Percentiles rank a stretch among this genome's conserved stretches.
These are phyloP conservation scores for Cosmorhoe ocellata DNA, from an alignment of 2,888 invertebrate genomes.

Conservation along the genomic window DNA sequence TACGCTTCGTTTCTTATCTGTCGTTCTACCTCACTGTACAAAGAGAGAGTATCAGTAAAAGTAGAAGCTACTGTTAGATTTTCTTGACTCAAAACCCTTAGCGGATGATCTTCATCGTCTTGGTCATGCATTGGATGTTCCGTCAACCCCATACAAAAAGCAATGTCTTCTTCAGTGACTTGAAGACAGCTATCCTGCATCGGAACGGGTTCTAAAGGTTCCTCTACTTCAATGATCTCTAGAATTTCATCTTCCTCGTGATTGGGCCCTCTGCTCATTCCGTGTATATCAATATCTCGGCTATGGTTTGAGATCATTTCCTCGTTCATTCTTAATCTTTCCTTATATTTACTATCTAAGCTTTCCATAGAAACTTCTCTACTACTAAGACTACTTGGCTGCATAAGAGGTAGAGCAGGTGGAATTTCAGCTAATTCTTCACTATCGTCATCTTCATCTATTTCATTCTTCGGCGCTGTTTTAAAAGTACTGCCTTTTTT, in stretches of 20 bases:
- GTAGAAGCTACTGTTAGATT: conserved; percentile 95
- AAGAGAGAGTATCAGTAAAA: conserved; percentile 88
- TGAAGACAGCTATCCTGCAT: conserved; percentile 94
- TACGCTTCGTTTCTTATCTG: conserved; percentile 84
- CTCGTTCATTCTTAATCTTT: conserved; percentile 85
- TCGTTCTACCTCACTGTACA: conserved; percentile 86
- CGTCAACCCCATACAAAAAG: conserved; percentile 89
- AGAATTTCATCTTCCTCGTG: conserved; percentile 87
- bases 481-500: conserved; percentile 56
- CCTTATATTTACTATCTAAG: conserved; percentile 88
- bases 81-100: conserved; percentile 94
- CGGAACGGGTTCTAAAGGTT: conserved; percentile 91
- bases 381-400: conserved; percentile 87
- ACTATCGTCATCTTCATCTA: conserved; percentile 89
- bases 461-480: conserved; percentile 69
- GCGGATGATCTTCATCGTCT: conserved; percentile 90
- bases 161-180: conserved; percentile 96
- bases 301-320: conserved; percentile 81
- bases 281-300: conserved; percentile 75
- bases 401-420: conserved; percentile 90
- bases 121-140: conserved; percentile 88
- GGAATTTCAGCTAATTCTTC: conserved; percentile 90
- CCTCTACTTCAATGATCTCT: conserved; percentile 91
- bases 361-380: conserved; percentile 93
- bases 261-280: conserved; percentile 70